Evolutionary conservation across 1,140 invertebrate species (phyloP).

Genomic region (Babylonia areolata): DNA sequence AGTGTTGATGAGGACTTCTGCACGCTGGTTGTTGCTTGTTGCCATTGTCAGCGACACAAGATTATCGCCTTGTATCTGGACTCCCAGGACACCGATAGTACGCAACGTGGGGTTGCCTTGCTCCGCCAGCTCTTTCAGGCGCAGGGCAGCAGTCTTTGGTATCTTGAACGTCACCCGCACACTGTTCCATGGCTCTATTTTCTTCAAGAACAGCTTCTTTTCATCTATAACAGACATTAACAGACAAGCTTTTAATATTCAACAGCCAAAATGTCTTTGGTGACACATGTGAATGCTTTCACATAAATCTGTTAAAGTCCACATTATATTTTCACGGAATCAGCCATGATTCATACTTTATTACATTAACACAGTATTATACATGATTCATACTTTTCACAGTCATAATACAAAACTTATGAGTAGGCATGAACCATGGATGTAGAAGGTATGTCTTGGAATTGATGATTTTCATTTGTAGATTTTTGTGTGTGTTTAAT

Average conservation of each 20-base stretch:
- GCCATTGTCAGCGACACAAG: slow-evolving; percentile 91
- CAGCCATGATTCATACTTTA: background rate
- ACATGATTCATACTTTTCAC: too few relatives aligned
- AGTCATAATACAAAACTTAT: too few relatives aligned
- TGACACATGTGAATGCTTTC: too few relatives aligned
- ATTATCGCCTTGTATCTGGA: slow-evolving; percentile 97
- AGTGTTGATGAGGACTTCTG: slow-evolving; percentile 83
- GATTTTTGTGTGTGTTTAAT: too few relatives aligned
- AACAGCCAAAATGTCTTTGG: too few relatives aligned
- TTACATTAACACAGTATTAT: too few relatives aligned
- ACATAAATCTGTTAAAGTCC: too few relatives aligned
- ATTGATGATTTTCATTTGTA: too few relatives aligned
- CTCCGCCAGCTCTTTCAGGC: slow-evolving; percentile 91
- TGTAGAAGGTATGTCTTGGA: too few relatives aligned
- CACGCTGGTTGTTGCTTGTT: slow-evolving; percentile 82
- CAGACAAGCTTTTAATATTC: too few relatives aligned
- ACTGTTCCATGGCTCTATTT: slow-evolving; percentile 99
- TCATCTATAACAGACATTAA: slow-evolving; percentile 59
- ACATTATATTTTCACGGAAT: too few relatives aligned
- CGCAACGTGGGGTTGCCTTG: slow-evolving; percentile 90
- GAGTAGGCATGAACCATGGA: too few relatives aligned
- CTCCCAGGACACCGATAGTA: slow-evolving; percentile 94
- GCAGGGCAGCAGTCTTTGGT: slow-evolving; percentile 92
- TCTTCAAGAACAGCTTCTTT: slow-evolving; percentile 78
- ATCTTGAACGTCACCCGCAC: slow-evolving; percentile 97